Conservation (phyloP, 1,140 invertebrate species). For the Zaprionus kolodkinae region DNA sequence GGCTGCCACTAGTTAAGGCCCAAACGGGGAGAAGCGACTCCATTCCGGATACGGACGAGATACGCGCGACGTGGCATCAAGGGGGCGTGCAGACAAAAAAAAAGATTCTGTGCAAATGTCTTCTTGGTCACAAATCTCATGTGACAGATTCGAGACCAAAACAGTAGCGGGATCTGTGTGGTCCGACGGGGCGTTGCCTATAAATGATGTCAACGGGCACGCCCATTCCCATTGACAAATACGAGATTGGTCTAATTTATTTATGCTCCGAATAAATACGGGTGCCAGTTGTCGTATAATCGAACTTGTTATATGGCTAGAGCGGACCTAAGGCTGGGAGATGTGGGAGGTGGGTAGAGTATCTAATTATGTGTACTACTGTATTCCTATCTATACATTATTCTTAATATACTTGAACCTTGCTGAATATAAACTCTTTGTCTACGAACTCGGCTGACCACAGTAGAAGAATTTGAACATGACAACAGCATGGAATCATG, state of each 20-base stretch:
- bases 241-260: constrained; percentile 71
- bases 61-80: background rate
- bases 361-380: too few species aligned
- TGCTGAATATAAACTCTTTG: too few species aligned
- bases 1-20: constrained; percentile 49
- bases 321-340: background rate
- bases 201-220: constrained; percentile 63
- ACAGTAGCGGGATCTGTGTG: constrained; percentile 7
- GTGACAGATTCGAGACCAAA: constrained; percentile 52
- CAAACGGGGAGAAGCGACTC: constrained; percentile 21
- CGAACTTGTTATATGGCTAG: background rate
- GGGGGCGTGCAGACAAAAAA: constrained; percentile 40
- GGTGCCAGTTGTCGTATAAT: constrained; percentile 9
- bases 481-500: too few species aligned
- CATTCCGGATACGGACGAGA: background rate
- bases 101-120: constrained; percentile 67
- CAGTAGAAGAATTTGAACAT: too few species aligned
- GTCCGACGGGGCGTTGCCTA: constrained; percentile 52
- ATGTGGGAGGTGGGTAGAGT: background rate
- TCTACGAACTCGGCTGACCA: too few species aligned
- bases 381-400: too few species aligned
- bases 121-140: constrained; percentile 64
- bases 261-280: constrained; percentile 49
- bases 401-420: too few species aligned
- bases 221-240: constrained; percentile 67